phyloP scores from a whole-genome alignment of 2,113 vertebrate species.

The Tetrax tetrax region DNA sequence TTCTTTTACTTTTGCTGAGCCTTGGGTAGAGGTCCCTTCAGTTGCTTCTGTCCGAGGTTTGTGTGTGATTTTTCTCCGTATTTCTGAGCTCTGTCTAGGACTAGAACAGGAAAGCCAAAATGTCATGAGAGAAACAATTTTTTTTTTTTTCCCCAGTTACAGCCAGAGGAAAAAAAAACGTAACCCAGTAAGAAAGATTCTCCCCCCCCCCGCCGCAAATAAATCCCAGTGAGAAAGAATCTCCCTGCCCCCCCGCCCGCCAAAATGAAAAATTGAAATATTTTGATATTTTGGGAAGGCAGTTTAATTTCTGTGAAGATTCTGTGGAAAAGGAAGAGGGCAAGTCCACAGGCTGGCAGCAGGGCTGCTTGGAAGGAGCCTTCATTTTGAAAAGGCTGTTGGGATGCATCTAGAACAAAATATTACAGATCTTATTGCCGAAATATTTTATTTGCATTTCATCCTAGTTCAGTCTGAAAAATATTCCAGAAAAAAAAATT shows the following conservation, averaged over 20 bases:
- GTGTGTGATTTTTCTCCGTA: neutral
- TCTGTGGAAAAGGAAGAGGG: neutral
- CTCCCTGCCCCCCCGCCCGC: too few species aligned
- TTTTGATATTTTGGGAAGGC: neutral
- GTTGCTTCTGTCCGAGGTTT: neutral
- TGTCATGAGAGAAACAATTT: neutral
- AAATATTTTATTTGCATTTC: neutral
- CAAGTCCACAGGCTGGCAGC: neutral
- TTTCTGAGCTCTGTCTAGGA: neutral
- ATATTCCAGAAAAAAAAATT: neutral
- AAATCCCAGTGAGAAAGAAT: rapidly evolving
- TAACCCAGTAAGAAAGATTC: neutral
- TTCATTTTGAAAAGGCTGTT: neutral
- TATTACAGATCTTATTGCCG: neutral
- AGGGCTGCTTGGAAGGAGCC: neutral
- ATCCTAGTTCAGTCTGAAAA: neutral
- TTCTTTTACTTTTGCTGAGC: neutral
- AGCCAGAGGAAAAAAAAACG: neutral
- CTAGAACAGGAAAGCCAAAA: neutral
- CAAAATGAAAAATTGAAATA: neutral
- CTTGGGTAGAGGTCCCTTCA: neutral
- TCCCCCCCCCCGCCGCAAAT: too few species aligned
- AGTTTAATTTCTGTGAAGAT: neutral
- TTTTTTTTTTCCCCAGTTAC: neutral
- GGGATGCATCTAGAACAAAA: neutral